Base-by-base conservation (phyloP, 2,888 invertebrate genomes). In the Ctena decussata region DNA sequence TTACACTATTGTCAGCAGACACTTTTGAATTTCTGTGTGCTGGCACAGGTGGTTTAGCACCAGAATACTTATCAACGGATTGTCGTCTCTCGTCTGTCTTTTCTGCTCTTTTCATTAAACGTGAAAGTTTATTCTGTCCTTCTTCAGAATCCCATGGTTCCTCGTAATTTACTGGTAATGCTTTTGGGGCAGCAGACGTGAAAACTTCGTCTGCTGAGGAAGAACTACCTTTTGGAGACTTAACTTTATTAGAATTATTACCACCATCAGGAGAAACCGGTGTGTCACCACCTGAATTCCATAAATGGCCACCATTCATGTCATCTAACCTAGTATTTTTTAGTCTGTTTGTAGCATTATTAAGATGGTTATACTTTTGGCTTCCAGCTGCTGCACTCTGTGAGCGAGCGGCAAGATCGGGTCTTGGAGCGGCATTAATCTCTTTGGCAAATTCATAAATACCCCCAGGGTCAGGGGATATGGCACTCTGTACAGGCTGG, bases 91-190 rank as follows among this genome's bases (percentile, higher is more conserved):
- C 86, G 70, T 88, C 84, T 24, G 73, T 84, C 71, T 78, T 80
- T 72, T 91, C 89, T 0, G 91, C 91, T 70, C 82, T 87, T 37
- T 84, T 82, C 35, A 92, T 76, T n/a, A 90, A 80, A 1, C 87
- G 80, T 75, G 90, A 82, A 72, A 93, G 86, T 35, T 90, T 83
- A 77, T 84, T 76, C 79, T 84, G 88, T 49, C 87, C 90, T 75
- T 83, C 83, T 49, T 87, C 83, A 18, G 91, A 84, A 84, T 94
- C 94, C 94, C 93, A 93, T 2, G 94, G 92, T 60, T 92, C 92
- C 73, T 93, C 93, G 77, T 94, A 93, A 37, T 85, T 85, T 30
- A 73, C 49, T 0, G 83, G 78, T 30, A 82, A 24, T 24, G 3
- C n/a, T 27, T 41, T 6, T 6, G 1, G 5, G 1, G 71, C 6